These are phyloP conservation scores for Elaphurus davidianus DNA, from an alignment of 2,113 vertebrate species.

Conservation along the genomic window DNA sequence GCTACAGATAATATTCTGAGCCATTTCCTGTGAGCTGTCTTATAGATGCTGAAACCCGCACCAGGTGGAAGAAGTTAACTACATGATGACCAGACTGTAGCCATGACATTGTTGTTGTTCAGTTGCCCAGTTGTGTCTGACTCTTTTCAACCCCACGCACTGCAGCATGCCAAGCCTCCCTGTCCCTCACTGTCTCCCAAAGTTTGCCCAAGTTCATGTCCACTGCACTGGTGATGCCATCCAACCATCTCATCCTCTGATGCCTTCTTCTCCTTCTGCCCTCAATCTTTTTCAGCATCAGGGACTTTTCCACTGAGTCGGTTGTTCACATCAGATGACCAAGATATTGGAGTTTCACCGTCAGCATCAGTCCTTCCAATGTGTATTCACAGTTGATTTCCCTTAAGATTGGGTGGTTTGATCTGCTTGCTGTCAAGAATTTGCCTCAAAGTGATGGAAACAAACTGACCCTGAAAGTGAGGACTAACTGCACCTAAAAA, in stretches of 20 bases:
- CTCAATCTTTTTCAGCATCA: neutral
- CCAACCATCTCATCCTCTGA: neutral
- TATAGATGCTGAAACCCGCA: neutral
- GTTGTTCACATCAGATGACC: neutral
- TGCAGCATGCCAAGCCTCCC: neutral
- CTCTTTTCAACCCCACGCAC: neutral
- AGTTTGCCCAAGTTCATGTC: neutral
- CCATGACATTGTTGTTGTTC: neutral
- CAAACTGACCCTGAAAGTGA: neutral
- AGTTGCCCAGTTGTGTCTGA: neutral
- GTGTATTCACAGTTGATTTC: neutral
- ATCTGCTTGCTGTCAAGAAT: neutral
- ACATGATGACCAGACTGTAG: neutral
- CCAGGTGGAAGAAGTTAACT: neutral
- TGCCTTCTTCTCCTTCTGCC: neutral
- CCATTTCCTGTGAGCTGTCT: neutral
- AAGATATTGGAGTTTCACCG: neutral
- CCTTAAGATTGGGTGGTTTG: neutral
- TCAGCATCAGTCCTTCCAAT: neutral
- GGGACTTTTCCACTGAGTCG: neutral
- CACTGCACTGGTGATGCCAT: neutral
- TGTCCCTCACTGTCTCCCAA: neutral
- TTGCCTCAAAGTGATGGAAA: neutral
- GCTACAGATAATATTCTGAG: neutral
- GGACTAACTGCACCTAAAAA: neutral